Percentiles rank a stretch among this genome's conserved stretches.
These are phyloP conservation scores for Coenonympha arcania DNA, from an alignment of 2,888 invertebrate species.

Conservation along the genomic window DNA sequence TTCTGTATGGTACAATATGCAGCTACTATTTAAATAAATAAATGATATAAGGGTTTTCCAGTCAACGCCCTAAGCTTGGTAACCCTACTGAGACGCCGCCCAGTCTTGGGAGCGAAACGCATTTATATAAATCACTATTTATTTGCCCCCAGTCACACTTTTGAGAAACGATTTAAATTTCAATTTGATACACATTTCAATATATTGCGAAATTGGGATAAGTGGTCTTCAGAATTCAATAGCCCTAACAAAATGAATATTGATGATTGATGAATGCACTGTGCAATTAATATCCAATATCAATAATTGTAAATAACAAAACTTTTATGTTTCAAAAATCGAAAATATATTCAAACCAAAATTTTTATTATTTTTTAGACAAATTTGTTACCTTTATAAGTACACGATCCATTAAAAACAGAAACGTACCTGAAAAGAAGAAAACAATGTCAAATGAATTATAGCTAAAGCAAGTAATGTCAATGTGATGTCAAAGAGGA, in stretches of 20 bases:
- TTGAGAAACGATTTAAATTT: slow-evolving; percentile 22
- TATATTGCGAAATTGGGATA: not conserved
- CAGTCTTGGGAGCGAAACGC: slow-evolving; percentile 13
- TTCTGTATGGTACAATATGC: too few relatives aligned
- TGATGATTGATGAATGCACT: not conserved
- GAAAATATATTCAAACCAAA: too few relatives aligned
- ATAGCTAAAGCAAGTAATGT: too few relatives aligned
- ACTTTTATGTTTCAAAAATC: too few relatives aligned
- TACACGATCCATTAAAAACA: not conserved
- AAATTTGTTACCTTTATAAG: too few relatives aligned
- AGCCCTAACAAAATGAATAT: not conserved
- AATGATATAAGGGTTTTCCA: not conserved
- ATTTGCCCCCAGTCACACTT: slow-evolving; percentile 18
- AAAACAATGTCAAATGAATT: slow-evolving; percentile 5
- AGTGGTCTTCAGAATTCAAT: not conserved
- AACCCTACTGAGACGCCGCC: slow-evolving; percentile 15
- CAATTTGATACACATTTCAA: slow-evolving; percentile 15
- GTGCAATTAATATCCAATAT: too few relatives aligned
- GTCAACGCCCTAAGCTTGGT: not conserved
- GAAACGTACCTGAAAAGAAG: slow-evolving; percentile 8
- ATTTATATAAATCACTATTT: slow-evolving; percentile 25
- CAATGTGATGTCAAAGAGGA: too few relatives aligned
- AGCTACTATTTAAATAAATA: too few relatives aligned
- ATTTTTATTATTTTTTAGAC: too few relatives aligned
- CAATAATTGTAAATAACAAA: too few relatives aligned